phyloP scores from a whole-genome alignment of 2,113 vertebrate genomes.

The Grantiella picta region DNA sequence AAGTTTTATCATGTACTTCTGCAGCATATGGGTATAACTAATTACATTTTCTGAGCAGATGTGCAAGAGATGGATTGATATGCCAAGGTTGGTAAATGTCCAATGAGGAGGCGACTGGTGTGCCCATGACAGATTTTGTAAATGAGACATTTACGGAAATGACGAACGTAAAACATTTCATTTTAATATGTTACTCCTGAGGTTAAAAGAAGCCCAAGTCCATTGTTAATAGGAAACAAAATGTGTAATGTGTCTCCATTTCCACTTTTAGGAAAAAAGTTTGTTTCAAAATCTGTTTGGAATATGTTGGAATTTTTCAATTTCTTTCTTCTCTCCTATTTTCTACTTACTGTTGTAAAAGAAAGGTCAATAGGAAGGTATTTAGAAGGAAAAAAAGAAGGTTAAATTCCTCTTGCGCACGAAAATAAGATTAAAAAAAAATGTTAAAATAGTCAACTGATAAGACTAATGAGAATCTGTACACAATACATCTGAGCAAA shows the following conservation, averaged over 20 bases:
- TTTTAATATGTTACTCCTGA: background rate
- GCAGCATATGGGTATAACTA: conserved; percentile 55
- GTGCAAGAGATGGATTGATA: conserved; percentile 54
- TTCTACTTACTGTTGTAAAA: background rate
- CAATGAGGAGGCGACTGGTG: conserved; percentile 30
- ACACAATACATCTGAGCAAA: background rate
- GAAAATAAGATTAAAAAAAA: background rate
- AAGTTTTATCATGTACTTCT: conserved; percentile 24
- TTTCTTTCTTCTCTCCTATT: background rate
- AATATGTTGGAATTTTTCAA: background rate
- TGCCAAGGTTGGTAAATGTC: conserved; percentile 51
- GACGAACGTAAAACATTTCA: background rate
- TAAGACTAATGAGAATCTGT: background rate
- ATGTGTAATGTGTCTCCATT: background rate
- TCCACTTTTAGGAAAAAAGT: background rate
- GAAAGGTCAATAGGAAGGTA: background rate
- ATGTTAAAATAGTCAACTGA: background rate
- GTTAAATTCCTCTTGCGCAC: background rate
- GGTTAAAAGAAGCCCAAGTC: background rate
- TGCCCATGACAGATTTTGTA: conserved; percentile 47
- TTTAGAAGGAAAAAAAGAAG: background rate
- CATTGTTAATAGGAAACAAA: background rate
- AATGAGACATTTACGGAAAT: conserved; percentile 30
- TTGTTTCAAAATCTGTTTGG: background rate
- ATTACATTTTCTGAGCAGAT: conserved; percentile 56